Evolutionary conservation across 2,888 invertebrate genomes (phyloP).

Genomic region (Criorhina ranunculi): DNA sequence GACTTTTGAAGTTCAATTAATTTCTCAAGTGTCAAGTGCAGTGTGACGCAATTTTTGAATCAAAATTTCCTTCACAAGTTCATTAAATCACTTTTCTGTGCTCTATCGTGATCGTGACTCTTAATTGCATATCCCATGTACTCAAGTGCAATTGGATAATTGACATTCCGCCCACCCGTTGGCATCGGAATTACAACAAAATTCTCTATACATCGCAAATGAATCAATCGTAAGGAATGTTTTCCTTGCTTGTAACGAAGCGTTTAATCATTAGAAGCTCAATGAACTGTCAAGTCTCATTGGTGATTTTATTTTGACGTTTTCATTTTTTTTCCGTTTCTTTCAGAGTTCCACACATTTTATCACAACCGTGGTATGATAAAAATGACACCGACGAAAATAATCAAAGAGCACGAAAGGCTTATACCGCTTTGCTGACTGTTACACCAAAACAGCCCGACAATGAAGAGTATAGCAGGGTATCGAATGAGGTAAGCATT

Average conservation of each 20-base stretch:
- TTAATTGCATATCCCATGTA: constrained; percentile 32
- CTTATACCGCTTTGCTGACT: constrained; percentile 94
- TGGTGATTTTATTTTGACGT: constrained; percentile 8
- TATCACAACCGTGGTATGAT: constrained; percentile 94
- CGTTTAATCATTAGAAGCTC: too few relatives aligned
- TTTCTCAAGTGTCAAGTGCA: constrained; percentile 25
- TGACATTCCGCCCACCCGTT: constrained; percentile 64
- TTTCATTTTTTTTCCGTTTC: constrained; percentile 39
- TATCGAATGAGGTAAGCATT: constrained; percentile 88
- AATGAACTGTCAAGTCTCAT: constrained; percentile 59
- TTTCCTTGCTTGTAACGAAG: neutral
- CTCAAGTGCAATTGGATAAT: constrained; percentile 62
- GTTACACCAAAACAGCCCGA: constrained; percentile 94
- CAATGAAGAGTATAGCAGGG: constrained; percentile 90
- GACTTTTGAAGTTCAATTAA: neutral
- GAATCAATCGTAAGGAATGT: constrained; percentile 33
- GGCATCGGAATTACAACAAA: constrained; percentile 45
- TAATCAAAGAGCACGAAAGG: constrained; percentile 93
- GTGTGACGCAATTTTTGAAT: constrained; percentile 33
- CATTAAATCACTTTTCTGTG: constrained; percentile 48
- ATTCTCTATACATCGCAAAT: constrained; percentile 42
- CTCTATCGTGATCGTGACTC: constrained; percentile 50
- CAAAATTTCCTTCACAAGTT: constrained; percentile 30
- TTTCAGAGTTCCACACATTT: constrained; percentile 87
- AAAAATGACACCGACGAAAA: constrained; percentile 91